Percentiles rank a stretch among this genome's conserved stretches.
Evolutionary conservation across 2,888 invertebrate species (phyloP).

Genomic region (Congeria kusceri): DNA sequence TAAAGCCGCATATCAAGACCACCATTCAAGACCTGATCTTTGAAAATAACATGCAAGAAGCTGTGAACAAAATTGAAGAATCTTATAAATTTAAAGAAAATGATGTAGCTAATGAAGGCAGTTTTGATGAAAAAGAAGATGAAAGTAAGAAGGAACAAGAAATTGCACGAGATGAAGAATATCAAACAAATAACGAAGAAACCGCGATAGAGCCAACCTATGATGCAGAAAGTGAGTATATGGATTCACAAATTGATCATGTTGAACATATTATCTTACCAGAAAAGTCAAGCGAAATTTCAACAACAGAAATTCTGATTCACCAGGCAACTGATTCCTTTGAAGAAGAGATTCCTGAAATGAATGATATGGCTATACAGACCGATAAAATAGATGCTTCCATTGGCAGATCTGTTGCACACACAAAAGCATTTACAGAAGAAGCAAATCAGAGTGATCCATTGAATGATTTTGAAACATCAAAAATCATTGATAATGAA

Average conservation of each 20-base stretch:
- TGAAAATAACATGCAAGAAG: conserved; percentile 18
- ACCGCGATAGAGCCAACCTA: background rate
- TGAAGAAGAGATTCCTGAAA: background rate
- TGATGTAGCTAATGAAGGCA: background rate
- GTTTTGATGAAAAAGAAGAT: background rate
- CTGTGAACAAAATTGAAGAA: conserved; percentile 1
- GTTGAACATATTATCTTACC: no score
- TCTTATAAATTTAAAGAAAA: background rate
- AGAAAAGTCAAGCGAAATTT: background rate
- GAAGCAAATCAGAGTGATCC: background rate
- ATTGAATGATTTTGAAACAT: background rate
- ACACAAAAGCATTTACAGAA: no score
- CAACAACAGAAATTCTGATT: conserved; percentile 2
- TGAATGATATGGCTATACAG: background rate
- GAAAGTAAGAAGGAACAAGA: conserved; percentile 5
- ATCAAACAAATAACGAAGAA: background rate
- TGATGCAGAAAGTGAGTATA: background rate
- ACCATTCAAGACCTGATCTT: conserved; percentile 25
- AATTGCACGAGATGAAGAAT: background rate
- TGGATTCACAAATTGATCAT: no score
- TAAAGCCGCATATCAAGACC: conserved; percentile 3
- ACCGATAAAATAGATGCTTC: background rate
- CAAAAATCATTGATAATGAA: background rate
- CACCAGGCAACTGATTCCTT: background rate
- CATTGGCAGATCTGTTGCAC: no score